Conservation (phyloP, 35 echinoderm and acorn worm species). For the Apostichopus parvimensis region DNA sequence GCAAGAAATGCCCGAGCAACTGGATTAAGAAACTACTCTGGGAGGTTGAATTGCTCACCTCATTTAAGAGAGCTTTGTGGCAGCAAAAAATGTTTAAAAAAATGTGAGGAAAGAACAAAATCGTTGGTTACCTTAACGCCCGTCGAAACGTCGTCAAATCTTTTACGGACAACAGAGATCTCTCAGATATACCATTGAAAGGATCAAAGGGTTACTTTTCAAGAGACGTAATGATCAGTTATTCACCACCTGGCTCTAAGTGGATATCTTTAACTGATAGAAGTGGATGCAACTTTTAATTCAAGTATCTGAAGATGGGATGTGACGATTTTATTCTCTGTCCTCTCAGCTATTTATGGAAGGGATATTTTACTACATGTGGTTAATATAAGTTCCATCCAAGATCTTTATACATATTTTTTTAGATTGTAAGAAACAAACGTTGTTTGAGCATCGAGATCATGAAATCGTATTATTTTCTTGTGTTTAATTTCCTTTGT, state of each 20-base stretch:
- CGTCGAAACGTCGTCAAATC: too few species aligned
- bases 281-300: background rate
- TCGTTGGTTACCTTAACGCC: too few species aligned
- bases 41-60: background rate
- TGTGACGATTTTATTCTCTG: background rate
- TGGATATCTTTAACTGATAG: background rate
- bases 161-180: too few species aligned
- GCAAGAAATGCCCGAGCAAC: background rate
- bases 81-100: background rate
- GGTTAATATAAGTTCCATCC: background rate
- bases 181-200: background rate
- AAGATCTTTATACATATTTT: conserved; percentile 1
- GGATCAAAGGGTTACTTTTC: background rate
- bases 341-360: background rate
- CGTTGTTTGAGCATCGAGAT: background rate
- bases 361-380: background rate
- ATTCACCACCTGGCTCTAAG: background rate
- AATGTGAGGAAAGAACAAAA: background rate
- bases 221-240: background rate
- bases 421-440: background rate
- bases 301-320: background rate
- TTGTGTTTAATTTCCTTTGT: too few species aligned
- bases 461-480: background rate
- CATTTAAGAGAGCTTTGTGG: background rate
- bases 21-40: background rate